Evolutionary conservation across 2,888 invertebrate genomes (phyloP), one percentile per base, ranked within the genome.

Genomic region (Lomographa bimaculata): DNA sequence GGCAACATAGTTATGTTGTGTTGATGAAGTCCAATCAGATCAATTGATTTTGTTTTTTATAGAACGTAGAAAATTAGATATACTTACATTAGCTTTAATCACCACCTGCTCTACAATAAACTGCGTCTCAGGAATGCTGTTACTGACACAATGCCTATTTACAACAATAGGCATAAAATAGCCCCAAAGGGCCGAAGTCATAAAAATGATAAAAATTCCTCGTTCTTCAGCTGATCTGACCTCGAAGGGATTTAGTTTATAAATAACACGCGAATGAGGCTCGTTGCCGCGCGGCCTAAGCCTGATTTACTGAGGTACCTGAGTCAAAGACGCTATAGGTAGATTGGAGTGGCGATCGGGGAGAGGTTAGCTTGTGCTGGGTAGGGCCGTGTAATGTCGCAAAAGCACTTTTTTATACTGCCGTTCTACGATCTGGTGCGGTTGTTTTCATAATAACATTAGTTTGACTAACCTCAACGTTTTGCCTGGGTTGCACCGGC

Each of bases 221-320:
- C 57, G 61, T 64, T 71, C 71, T 64, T 65, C 67, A 64, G 57
- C 50, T 14, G 50, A 30, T 50, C 57, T 52, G 42, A 27, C 42
- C 36, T 43, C 42, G 42, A 21, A 18, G 29, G 9, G 74, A 71
- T 77, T 78, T 76, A 71, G 67, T 75, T 69, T 81, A 84, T 84
- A 84, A 85, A 86, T 86, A 83, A 83, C 79, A 42, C 68, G 69
- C 71, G 81, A 85, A 86, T 78, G 83, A 80, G 79, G 45, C 75
- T 74, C 69, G 71, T 73, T 72, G 75, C 55, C 63, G 58, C 60
- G 54, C 41, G 45, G 54, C 62, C 69, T 86, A 86, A 86, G 80
- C 83, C 83, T 86, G 86, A 86, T 86, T 86, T 85, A 86, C 72
- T 57, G 76, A 64, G 69, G 54, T 36, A 64, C 79, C 73, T 61